phyloP scores from a whole-genome alignment of 2,113 vertebrate species.

The Ptychochromis oligacanthus region DNA sequence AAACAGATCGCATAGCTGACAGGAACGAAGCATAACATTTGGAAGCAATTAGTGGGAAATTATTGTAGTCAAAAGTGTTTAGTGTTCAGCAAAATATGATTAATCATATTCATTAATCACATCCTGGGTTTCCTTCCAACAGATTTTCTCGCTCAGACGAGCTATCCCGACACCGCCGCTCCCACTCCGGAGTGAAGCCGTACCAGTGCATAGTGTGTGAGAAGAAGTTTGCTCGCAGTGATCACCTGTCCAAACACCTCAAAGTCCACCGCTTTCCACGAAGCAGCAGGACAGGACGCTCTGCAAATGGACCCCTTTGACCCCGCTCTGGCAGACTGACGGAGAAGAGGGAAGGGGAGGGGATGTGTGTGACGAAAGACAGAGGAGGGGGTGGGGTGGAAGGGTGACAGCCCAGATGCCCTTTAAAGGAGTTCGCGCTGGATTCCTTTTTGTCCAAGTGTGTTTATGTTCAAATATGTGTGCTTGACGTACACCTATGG shows the following conservation, averaged over 20 bases:
- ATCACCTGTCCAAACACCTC: conserved; percentile 99
- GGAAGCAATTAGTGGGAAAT: background rate
- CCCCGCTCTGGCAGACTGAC: conserved; percentile 53
- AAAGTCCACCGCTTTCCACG: conserved; percentile 99
- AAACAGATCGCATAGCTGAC: background rate
- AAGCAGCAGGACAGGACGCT: conserved; percentile 89
- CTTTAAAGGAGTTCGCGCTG: conserved; percentile 45
- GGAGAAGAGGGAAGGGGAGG: background rate
- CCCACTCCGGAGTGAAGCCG: conserved; percentile 97
- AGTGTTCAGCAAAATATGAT: background rate
- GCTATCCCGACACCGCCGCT: conserved; percentile 94
- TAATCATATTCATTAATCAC: background rate
- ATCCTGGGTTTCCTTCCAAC: conserved; percentile 11
- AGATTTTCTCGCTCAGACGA: conserved; percentile 98
- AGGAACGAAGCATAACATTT: background rate
- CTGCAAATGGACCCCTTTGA: conserved; percentile 86
- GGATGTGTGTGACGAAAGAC: conserved; percentile 37
- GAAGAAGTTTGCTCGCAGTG: conserved; percentile 98
- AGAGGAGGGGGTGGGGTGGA: conserved; percentile 3
- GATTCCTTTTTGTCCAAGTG: conserved; percentile 36
- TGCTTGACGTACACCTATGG: conserved; percentile 65
- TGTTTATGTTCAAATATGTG: conserved; percentile 56
- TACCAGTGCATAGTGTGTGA: conserved; percentile 97
- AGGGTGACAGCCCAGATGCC: conserved; percentile 50
- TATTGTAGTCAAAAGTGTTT: background rate